These are phyloP conservation scores for Bothrops jararaca DNA, from an alignment of 2,113 vertebrate species.

Conservation along the genomic window DNA sequence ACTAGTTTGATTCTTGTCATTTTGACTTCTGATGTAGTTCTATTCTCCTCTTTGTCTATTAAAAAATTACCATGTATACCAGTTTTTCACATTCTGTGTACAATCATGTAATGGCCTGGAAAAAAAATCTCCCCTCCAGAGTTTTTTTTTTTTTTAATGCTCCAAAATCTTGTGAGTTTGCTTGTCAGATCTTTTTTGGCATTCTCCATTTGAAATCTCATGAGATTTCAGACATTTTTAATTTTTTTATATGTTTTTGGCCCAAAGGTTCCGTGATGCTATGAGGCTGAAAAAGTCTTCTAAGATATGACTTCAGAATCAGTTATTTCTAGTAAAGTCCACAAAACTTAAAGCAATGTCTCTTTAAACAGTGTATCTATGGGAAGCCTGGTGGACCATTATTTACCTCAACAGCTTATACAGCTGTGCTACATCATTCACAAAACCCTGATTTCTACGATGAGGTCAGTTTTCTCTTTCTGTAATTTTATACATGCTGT, in stretches of 20 bases:
- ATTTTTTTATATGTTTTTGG: not conserved
- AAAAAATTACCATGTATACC: not conserved
- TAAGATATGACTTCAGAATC: not conserved
- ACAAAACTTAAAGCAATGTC: constrained; percentile 39
- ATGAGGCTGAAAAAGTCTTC: not conserved
- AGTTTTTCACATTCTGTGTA: not conserved
- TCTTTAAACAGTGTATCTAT: constrained; percentile 86
- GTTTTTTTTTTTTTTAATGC: not conserved
- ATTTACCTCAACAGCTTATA: constrained; percentile 84
- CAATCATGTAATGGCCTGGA: not conserved
- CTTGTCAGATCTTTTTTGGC: not conserved
- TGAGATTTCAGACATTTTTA: not conserved
- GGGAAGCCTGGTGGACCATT: constrained; percentile 90
- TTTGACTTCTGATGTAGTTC: not conserved
- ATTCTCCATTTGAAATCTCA: not conserved
- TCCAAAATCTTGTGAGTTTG: not conserved
- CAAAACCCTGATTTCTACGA: constrained; percentile 97
- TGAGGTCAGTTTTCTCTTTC: constrained; percentile 77
- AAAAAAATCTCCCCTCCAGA: not conserved
- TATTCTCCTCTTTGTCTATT: not conserved
- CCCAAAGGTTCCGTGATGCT: not conserved
- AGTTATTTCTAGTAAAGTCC: constrained; percentile 25
- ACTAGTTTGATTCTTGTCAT: not conserved
- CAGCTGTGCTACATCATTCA: constrained; percentile 91
- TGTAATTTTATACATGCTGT: not conserved